These are phyloP conservation scores for Drosophila diplacantha DNA, from an alignment of 2,888 invertebrate genomes.

Conservation along the genomic window DNA sequence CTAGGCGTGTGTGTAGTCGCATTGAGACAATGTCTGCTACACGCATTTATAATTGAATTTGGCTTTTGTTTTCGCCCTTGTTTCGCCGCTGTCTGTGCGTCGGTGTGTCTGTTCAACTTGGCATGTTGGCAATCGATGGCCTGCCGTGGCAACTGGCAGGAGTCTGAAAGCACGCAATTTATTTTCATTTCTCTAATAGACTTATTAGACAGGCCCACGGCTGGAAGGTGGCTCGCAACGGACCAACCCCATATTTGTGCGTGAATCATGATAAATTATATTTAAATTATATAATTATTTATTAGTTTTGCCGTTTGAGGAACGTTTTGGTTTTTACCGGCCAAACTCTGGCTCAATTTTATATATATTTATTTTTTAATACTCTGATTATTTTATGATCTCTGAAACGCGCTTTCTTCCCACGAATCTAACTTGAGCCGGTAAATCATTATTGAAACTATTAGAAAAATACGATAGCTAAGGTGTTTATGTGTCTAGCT, in stretches of 20 bases:
- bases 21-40: slow-evolving; percentile 51
- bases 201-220: slow-evolving; percentile 60
- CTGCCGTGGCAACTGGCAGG: slow-evolving; percentile 63
- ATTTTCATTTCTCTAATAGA: slow-evolving; percentile 74
- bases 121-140: slow-evolving; percentile 69
- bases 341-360: background rate
- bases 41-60: slow-evolving; percentile 74
- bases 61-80: slow-evolving; percentile 55
- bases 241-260: slow-evolving; percentile 1
- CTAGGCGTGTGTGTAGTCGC: slow-evolving; percentile 16
- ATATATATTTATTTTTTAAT: background rate
- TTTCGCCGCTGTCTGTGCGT: slow-evolving; percentile 45
- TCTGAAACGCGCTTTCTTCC: background rate
- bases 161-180: slow-evolving; percentile 72
- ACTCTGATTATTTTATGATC: background rate
- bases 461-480: background rate
- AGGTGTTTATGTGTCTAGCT: slow-evolving; percentile 63
- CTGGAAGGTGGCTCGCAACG: background rate
- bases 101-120: slow-evolving; percentile 50
- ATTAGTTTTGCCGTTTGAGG: slow-evolving; percentile 59
- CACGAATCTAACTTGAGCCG: background rate
- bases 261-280: slow-evolving; percentile 67
- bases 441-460: slow-evolving; percentile 24
- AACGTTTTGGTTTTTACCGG: background rate
- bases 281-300: slow-evolving; percentile 74